phyloP scores from a whole-genome alignment of 2,888 invertebrate species.

The Apotomis capreana region DNA sequence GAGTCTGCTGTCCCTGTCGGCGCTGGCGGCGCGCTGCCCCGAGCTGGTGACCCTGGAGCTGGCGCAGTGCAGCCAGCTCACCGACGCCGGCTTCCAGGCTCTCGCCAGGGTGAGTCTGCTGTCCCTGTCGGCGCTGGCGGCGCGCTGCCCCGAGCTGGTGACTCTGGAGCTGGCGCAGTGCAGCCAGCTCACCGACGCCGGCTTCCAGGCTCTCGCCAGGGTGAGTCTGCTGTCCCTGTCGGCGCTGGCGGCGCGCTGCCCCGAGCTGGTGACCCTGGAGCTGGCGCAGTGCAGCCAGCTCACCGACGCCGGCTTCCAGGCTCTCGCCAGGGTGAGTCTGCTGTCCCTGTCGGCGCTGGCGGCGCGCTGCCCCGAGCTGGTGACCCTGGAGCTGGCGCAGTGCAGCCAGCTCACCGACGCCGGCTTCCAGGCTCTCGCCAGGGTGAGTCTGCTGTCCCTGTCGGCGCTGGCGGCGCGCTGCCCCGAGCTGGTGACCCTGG shows the following conservation, averaged over 20 bases:
- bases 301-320: conserved; percentile 87
- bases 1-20: too few relatives aligned
- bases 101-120: too few relatives aligned
- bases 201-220: too few relatives aligned
- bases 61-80: too few relatives aligned
- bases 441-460: conserved; percentile 77
- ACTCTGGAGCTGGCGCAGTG: too few relatives aligned
- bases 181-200: too few relatives aligned
- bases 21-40: too few relatives aligned
- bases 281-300: conserved; percentile 97
- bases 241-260: conserved; percentile 94
- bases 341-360: conserved; percentile 87
- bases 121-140: too few relatives aligned
- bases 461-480: conserved; percentile 93
- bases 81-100: too few relatives aligned
- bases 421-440: conserved; percentile 85
- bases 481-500: conserved; percentile 93
- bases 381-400: conserved; percentile 96
- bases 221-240: conserved; percentile 62
- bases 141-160: too few relatives aligned
- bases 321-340: conserved; percentile 85
- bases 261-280: conserved; percentile 94
- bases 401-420: conserved; percentile 96
- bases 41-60: too few relatives aligned
- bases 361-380: conserved; percentile 92